Conservation (phyloP, 53 echinoderm and acorn worm genomes). For the Holothuria scabra region DNA sequence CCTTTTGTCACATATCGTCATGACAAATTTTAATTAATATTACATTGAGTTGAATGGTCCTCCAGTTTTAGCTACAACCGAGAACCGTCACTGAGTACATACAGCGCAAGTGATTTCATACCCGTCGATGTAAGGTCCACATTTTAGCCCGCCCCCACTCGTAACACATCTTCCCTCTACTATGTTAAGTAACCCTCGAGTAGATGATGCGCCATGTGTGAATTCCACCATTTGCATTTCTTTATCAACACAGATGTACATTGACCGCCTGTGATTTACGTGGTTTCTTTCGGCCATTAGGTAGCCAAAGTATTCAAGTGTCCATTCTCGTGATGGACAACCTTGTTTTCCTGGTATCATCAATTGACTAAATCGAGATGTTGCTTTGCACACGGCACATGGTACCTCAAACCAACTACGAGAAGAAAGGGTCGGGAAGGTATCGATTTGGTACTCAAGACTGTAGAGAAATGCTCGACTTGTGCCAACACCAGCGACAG, state of each 20-base stretch:
- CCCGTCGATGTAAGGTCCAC: slow-evolving; percentile 42
- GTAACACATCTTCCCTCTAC: slow-evolving; percentile 30
- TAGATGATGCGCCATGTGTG: slow-evolving; percentile 10
- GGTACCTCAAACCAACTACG: slow-evolving; percentile 4
- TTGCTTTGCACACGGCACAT: slow-evolving; percentile 47
- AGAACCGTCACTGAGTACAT: too few relatives aligned
- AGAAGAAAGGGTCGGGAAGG: not conserved
- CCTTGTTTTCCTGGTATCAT: slow-evolving; percentile 34
- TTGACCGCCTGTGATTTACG: slow-evolving; percentile 4
- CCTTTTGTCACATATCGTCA: too few relatives aligned
- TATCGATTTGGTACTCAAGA: slow-evolving; percentile 33
- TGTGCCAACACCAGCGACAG: slow-evolving; percentile 28
- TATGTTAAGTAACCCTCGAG: slow-evolving; percentile 21
- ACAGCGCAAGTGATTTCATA: slow-evolving; percentile 48
- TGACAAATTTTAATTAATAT: too few relatives aligned
- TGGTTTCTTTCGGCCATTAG: slow-evolving; percentile 36
- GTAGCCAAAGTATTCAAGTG: slow-evolving; percentile 45
- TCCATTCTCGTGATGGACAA: slow-evolving; percentile 42
- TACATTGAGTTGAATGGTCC: too few relatives aligned
- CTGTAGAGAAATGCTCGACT: too few relatives aligned
- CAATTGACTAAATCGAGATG: slow-evolving; percentile 3
- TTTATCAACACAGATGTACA: slow-evolving; percentile 50
- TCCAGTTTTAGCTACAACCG: too few relatives aligned
- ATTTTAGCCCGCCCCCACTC: slow-evolving; percentile 31
- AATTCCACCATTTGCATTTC: slow-evolving; percentile 8